Base-by-base conservation (phyloP, 2,797 vertebrate genomes). In the Falco rusticolus region DNA sequence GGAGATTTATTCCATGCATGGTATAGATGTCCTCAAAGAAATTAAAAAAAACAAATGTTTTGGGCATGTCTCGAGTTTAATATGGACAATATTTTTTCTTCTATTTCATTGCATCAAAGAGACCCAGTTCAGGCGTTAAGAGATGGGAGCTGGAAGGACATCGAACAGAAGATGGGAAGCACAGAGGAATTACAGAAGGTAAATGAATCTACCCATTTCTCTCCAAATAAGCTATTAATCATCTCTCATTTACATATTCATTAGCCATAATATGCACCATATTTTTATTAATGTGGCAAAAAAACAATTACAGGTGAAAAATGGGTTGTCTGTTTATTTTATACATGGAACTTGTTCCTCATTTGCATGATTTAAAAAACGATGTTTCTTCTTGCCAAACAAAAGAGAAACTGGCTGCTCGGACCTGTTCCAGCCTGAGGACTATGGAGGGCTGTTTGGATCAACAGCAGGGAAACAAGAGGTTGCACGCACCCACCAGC, bases 261-360 rank as follows among this genome's bases (percentile, higher is more conserved):
- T 95, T 96, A 91, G 74, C 56, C 59, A 87, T 71, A 84, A 92
- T 41, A 70, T 86, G 70, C 80, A 74, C 59, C 77, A 82, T 95
- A 24, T 75, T 91, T 89, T 90, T 90, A 95, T 94, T 96, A 95
- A 93, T 71, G 80, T 39, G 64, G 70, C 91, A 89, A 92, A 91
- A 74, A 87, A 96, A 95, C 88, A 89, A 95, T 96, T 95, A 94
- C 22, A 87, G 75, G 83, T 94, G 93, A 96, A 95, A 96, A 95
- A 96, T 92, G 56, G 19, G 11, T 59, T 84, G 80, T 86, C 91
- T 91, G 72, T 93, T 91, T 88, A 28, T 90, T 91, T 93, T 75
- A 33, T 43, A 74, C 51, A 47, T 10, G 33, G 56, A 43, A 43
- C 86, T 89, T 53, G 71, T 90, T 90, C 84, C 75, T 94, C 71